These are phyloP conservation scores for Malthinus seriepunctatus DNA, from an alignment of 2,888 invertebrate genomes.

Conservation along the genomic window DNA sequence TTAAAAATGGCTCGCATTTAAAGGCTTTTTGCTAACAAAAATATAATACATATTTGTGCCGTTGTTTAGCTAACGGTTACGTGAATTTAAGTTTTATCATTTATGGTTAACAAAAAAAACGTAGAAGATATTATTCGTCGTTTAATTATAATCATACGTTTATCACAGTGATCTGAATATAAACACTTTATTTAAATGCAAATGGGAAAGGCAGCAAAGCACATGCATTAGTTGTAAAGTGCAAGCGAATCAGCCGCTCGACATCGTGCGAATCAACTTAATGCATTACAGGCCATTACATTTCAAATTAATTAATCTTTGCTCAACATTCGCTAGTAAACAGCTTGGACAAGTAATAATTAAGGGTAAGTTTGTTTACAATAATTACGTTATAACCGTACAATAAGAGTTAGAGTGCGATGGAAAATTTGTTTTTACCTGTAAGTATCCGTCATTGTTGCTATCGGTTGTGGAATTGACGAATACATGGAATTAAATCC, in stretches of 20 bases:
- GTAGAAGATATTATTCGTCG: background rate
- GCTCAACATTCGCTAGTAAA: constrained; percentile 19
- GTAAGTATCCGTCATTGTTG: constrained; percentile 87
- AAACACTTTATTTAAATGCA: constrained; percentile 39
- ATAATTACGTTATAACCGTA: constrained; percentile 7
- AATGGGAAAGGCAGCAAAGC: constrained; percentile 31
- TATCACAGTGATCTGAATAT: constrained; percentile 30
- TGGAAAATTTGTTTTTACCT: constrained; percentile 58
- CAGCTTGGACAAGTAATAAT: constrained; percentile 26
- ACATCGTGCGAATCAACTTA: constrained; percentile 40
- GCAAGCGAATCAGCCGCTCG: constrained; percentile 35
- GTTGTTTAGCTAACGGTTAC: no score
- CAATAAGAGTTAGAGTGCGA: background rate
- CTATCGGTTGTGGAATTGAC: constrained; percentile 91
- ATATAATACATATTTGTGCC: no score
- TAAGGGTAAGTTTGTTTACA: constrained; percentile 20
- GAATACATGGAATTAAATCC: constrained; percentile 96
- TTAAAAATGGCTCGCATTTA: no score
- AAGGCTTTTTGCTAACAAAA: no score
- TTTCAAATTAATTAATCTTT: constrained; percentile 60
- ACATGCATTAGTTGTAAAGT: constrained; percentile 39
- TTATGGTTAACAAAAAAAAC: no score
- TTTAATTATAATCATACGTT: background rate
- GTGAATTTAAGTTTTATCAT: no score
- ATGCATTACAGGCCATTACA: constrained; percentile 56